Percentiles rank a stretch among this genome's conserved stretches.
phyloP scores from a whole-genome alignment of 2,888 invertebrate species.

The Cyclophora albipunctata region DNA sequence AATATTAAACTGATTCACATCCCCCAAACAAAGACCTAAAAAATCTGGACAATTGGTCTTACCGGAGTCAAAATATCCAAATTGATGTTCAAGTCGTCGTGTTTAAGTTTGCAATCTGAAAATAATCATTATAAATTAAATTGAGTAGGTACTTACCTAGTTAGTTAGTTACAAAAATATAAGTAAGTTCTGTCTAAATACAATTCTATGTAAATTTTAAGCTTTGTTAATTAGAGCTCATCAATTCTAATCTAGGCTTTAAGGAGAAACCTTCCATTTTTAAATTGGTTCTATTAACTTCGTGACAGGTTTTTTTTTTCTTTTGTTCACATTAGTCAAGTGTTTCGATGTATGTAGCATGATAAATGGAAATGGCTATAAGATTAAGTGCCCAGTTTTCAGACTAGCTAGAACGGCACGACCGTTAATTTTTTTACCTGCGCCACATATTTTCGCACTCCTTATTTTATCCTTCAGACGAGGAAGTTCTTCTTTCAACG shows the following conservation, averaged over 20 bases:
- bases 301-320: not conserved
- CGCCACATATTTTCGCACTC: slow-evolving; percentile 64
- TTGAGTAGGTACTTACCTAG: too few relatives aligned
- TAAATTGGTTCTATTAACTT: not conserved
- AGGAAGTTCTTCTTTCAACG: slow-evolving; percentile 53
- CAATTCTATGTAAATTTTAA: too few relatives aligned
- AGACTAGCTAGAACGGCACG: too few relatives aligned
- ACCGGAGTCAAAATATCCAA: slow-evolving; percentile 66
- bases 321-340: not conserved
- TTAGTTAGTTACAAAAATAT: too few relatives aligned
- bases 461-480: slow-evolving; percentile 60
- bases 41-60: slow-evolving; percentile 18
- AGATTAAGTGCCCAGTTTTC: too few relatives aligned
- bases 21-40: too few relatives aligned
- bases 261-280: too few relatives aligned
- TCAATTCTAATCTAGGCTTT: too few relatives aligned
- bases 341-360: not conserved
- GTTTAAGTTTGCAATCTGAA: slow-evolving; percentile 69
- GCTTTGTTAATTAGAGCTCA: too few relatives aligned
- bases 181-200: too few relatives aligned
- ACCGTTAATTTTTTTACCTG: slow-evolving; percentile 35
- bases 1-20: not conserved
- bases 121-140: slow-evolving; percentile 11
- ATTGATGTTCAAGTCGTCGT: slow-evolving; percentile 69
- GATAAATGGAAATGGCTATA: too few relatives aligned